These are phyloP conservation scores for Meda fulgida DNA, from an alignment of 2,797 vertebrate species.

Conservation along the genomic window DNA sequence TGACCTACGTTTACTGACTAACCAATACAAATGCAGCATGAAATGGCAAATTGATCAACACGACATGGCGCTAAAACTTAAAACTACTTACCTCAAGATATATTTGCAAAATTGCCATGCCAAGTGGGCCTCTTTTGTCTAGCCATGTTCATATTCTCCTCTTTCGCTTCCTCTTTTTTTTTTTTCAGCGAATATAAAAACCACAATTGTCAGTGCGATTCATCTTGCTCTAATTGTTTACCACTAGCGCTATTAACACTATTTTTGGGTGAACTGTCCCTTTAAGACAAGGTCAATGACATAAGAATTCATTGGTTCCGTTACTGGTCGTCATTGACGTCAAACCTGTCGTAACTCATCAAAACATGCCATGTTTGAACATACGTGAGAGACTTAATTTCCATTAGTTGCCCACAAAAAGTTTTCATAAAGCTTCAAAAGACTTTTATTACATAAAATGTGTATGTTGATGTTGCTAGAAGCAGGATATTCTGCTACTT, in stretches of 20 bases:
- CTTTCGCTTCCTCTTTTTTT: background rate
- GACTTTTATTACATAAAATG: too few relatives aligned
- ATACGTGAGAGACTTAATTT: background rate
- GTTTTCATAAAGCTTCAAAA: background rate
- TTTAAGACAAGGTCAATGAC: constrained; percentile 1
- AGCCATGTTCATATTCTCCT: background rate
- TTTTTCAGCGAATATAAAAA: background rate
- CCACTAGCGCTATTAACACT: background rate
- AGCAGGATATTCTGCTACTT: background rate
- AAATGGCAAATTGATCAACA: too few relatives aligned
- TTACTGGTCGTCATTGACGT: background rate
- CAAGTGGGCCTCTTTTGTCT: too few relatives aligned
- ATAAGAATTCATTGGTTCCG: background rate
- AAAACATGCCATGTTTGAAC: background rate
- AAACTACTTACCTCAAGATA: background rate
- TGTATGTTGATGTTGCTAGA: too few relatives aligned
- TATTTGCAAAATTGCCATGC: background rate
- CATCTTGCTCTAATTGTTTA: background rate
- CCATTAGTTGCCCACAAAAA: background rate
- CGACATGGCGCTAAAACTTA: too few relatives aligned
- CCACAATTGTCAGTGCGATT: background rate
- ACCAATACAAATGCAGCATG: too few relatives aligned
- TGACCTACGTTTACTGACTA: too few relatives aligned
- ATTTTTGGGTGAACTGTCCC: background rate
- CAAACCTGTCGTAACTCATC: background rate